A percentile compares a stretch with the other conserved stretches of the same genome.
phyloP scores from a whole-genome alignment of 2,113 vertebrate species.

The Muntiacus reevesi region DNA sequence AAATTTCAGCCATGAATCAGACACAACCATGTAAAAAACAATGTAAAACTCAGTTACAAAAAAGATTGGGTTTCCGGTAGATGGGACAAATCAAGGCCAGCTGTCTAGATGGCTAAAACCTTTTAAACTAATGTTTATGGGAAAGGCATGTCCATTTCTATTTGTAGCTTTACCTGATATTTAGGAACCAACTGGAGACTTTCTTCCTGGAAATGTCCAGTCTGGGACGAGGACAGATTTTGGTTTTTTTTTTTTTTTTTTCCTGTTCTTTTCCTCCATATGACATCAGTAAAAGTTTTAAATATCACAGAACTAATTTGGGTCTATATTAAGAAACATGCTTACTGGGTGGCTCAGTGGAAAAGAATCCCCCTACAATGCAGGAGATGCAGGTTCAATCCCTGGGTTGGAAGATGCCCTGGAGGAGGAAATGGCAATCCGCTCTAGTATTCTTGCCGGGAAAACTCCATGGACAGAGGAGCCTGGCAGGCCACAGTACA shows the following conservation, averaged over 20 bases:
- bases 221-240: neutral
- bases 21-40: neutral
- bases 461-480: neutral
- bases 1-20: neutral
- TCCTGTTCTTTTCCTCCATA: neutral
- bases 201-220: neutral
- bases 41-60: neutral
- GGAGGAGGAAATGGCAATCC: neutral
- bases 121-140: neutral
- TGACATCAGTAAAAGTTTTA: neutral
- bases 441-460: neutral
- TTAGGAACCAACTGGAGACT: neutral
- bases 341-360: neutral
- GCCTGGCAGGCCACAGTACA: neutral
- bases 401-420: neutral
- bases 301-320: neutral
- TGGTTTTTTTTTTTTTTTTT: neutral
- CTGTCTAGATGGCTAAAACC: neutral
- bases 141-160: neutral
- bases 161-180: neutral
- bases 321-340: neutral
- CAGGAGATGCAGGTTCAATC: neutral
- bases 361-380: neutral
- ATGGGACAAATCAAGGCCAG: neutral
- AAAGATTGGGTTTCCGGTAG: neutral